Conservation (phyloP, 2,113 vertebrate genomes). For the Phocoena phocoena region DNA sequence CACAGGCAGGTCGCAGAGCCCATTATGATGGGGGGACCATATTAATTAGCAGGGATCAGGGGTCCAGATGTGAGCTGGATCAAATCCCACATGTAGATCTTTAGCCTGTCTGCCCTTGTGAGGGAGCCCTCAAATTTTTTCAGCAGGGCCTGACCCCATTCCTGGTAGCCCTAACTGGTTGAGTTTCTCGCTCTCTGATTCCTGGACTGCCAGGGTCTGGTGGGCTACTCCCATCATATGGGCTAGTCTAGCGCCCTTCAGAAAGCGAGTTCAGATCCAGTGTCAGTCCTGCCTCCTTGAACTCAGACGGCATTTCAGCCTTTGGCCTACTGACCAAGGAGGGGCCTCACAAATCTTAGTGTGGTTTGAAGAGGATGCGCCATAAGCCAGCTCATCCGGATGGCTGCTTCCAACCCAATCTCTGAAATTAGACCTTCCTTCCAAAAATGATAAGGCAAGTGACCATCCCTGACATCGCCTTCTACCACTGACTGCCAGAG, state of each 20-base stretch:
- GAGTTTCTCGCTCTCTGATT: not conserved
- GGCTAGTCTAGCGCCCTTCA: not conserved
- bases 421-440: conserved; percentile 1
- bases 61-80: not conserved
- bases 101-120: not conserved
- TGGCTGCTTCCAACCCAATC: not conserved
- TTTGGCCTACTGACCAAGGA: not conserved
- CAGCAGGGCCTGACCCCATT: not conserved
- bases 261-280: not conserved
- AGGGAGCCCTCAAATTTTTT: not conserved
- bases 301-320: not conserved
- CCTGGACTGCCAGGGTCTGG: not conserved
- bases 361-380: not conserved
- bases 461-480: fast-evolving
- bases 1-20: not conserved
- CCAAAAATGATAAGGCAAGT: not conserved
- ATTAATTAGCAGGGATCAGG: not conserved
- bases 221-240: not conserved
- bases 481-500: not conserved
- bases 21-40: not conserved
- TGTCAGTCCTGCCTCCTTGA: not conserved
- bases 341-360: not conserved
- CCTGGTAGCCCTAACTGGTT: not conserved
- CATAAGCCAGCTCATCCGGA: not conserved
- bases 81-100: not conserved